Conservation (phyloP, 2,797 vertebrate species). For the Macropus fuliginosus region DNA sequence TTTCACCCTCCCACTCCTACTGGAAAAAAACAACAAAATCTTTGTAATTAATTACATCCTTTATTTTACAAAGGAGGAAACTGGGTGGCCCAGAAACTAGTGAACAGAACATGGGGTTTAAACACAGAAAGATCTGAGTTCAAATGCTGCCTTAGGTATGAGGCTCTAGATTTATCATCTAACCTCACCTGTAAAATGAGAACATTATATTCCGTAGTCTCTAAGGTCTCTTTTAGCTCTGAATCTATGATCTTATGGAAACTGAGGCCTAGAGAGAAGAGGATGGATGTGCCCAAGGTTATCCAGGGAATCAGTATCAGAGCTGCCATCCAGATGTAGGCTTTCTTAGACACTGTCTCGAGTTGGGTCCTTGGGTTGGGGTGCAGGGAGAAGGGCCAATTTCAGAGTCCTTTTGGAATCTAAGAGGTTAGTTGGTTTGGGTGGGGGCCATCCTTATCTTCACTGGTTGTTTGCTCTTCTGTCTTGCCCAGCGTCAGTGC, state of each 20-base stretch:
- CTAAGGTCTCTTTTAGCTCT: neutral
- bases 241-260: neutral
- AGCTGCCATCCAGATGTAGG: neutral
- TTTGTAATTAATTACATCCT: neutral
- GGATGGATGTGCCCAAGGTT: neutral
- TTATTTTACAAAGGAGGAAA: neutral
- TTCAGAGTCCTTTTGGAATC: neutral
- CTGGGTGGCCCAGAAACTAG: neutral
- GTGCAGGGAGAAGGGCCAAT: neutral
- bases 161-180: neutral
- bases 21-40: neutral
- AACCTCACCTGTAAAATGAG: neutral
- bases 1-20: neutral
- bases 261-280: neutral
- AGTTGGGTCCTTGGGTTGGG: neutral
- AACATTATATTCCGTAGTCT: neutral
- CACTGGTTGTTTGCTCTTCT: constrained; percentile 7
- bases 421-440: neutral
- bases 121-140: neutral
- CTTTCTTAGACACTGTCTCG: neutral
- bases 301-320: neutral
- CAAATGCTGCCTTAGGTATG: neutral
- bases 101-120: neutral
- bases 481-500: constrained; percentile 6
- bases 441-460: neutral